Conservation (phyloP, 2,797 vertebrate genomes). For the Phrynocephalus vlangalii region DNA sequence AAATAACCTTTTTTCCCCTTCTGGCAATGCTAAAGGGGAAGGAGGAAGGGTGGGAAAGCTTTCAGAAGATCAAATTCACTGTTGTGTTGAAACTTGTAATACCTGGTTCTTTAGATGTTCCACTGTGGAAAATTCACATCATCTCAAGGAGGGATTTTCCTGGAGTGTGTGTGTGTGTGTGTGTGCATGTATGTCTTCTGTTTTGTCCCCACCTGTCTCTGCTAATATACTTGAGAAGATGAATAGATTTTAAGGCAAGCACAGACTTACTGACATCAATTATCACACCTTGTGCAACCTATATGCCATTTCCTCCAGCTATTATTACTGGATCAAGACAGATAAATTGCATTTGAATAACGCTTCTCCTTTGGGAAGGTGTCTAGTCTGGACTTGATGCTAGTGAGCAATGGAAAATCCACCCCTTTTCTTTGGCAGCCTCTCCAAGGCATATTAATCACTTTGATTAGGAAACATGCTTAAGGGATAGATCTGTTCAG, state of each 20-base stretch:
- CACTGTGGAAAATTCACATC: neutral
- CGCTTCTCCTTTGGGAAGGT: neutral
- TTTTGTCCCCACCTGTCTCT: neutral
- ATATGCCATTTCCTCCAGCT: slow-evolving; percentile 34
- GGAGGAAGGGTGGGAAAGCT: neutral
- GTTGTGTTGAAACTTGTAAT: neutral
- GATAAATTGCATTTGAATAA: slow-evolving; percentile 27
- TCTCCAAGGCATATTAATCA: slow-evolving; percentile 30
- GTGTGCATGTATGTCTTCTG: neutral
- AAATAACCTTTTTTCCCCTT: neutral
- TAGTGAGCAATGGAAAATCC: slow-evolving; percentile 21
- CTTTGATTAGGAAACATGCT: slow-evolving; percentile 14
- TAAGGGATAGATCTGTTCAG: neutral
- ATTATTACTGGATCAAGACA: slow-evolving; percentile 38
- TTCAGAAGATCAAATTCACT: neutral
- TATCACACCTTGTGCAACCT: slow-evolving; percentile 30
- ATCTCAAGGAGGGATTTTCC: neutral
- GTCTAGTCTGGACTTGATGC: slow-evolving; percentile 40
- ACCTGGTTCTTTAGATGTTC: neutral
- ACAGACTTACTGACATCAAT: slow-evolving; percentile 39
- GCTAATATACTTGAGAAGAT: neutral
- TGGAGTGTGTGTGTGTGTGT: neutral
- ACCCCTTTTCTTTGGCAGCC: slow-evolving; percentile 23
- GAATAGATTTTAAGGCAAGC: slow-evolving; percentile 29
- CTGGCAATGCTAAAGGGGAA: neutral